A percentile compares a stretch with the other conserved stretches of the same genome.
Conservation (phyloP, 2,113 vertebrate genomes). For the Xenopus borealis region DNA sequence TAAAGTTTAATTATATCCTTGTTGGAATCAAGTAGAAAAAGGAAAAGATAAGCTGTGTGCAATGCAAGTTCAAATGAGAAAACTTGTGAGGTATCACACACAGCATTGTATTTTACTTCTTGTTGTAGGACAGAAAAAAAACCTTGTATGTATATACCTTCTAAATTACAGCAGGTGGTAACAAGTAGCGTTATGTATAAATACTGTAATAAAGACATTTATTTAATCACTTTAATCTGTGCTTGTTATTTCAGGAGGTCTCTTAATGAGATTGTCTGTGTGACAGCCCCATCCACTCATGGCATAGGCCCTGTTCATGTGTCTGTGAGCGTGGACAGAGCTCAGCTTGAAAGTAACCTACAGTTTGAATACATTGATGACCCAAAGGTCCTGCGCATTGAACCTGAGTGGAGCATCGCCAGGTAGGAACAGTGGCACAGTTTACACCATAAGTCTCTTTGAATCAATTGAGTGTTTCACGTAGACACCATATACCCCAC, state of each 20-base stretch:
- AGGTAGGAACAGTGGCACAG: constrained; percentile 66
- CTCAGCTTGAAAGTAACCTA: constrained; percentile 78
- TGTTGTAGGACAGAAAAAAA: no score
- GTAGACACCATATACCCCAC: neutral
- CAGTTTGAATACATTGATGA: constrained; percentile 94
- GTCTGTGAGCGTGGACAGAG: constrained; percentile 84
- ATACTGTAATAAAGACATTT: no score
- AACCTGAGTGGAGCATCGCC: constrained; percentile 96
- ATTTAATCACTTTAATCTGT: neutral
- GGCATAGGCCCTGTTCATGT: constrained; percentile 82
- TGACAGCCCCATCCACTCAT: constrained; percentile 79
- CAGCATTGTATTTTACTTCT: no score
- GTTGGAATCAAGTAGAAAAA: no score
- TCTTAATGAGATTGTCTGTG: constrained; percentile 86
- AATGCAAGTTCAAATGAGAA: no score
- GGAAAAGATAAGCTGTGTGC: no score
- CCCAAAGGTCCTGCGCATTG: constrained; percentile 86
- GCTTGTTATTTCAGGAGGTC: constrained; percentile 69
- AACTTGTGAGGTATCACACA: no score
- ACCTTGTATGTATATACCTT: no score
- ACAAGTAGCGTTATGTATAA: no score
- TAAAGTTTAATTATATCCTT: no score
- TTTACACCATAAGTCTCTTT: neutral
- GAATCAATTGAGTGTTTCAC: neutral
- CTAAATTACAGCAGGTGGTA: no score